Evolutionary conservation across 2,113 vertebrate species (phyloP).

Genomic region (Oncorhynchus gorbuscha): DNA sequence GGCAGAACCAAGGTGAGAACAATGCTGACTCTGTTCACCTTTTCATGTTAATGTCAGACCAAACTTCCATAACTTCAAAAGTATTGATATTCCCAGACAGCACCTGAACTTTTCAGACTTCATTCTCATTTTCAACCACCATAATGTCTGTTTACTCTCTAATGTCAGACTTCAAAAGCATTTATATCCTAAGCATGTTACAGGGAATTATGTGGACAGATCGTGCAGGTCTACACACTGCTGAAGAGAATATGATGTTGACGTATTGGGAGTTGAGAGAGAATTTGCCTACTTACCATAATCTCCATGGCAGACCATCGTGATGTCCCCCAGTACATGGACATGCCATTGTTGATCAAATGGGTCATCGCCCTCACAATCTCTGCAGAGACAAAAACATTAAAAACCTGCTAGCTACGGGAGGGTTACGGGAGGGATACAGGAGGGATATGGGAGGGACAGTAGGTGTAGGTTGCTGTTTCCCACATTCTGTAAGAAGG

Average conservation of each 20-base stretch:
- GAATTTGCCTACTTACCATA: constrained; percentile 77
- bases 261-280: neutral
- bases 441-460: too few species aligned
- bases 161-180: neutral
- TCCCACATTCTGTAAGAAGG: too few species aligned
- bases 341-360: constrained; percentile 95
- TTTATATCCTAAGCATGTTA: too few species aligned
- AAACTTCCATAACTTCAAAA: neutral
- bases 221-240: too few species aligned
- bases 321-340: constrained; percentile 98
- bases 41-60: neutral
- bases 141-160: neutral
- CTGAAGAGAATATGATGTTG: neutral
- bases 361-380: constrained; percentile 96
- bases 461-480: too few species aligned
- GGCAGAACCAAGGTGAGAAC: neutral
- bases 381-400: constrained; percentile 70
- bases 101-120: neutral
- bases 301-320: constrained; percentile 98
- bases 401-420: neutral
- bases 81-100: neutral
- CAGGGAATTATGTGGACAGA: too few species aligned
- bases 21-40: neutral
- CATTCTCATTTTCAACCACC: neutral
- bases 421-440: neutral